phyloP scores from a whole-genome alignment of 1,140 invertebrate species.

The Homalodisca vitripennis region DNA sequence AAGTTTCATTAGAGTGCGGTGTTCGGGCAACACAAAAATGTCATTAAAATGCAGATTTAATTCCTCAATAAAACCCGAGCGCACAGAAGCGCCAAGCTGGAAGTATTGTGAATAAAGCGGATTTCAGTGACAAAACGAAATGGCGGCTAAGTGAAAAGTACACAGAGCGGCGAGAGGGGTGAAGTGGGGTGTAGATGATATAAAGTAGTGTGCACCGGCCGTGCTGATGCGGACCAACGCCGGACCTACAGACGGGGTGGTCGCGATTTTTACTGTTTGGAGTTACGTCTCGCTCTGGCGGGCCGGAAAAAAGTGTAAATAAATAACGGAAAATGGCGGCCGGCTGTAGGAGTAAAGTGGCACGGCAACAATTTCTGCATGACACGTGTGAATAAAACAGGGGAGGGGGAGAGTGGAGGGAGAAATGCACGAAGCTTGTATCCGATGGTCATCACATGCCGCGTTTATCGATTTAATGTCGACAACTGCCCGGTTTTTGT shows the following conservation, averaged over 20 bases:
- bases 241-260: background rate
- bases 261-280: conserved; percentile 1
- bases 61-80: background rate
- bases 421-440: conserved; percentile 35
- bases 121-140: conserved; percentile 22
- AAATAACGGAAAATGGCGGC: conserved; percentile 23
- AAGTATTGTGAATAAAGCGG: conserved; percentile 1
- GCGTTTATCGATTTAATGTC: conserved; percentile 16
- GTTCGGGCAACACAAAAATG: no score
- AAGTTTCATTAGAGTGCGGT: no score
- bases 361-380: conserved; percentile 27
- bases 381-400: conserved; percentile 30
- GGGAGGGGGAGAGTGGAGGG: no score
- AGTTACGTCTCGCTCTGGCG: conserved; percentile 18
- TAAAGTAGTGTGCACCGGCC: background rate
- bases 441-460: conserved; percentile 31
- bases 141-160: conserved; percentile 23
- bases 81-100: background rate
- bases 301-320: conserved; percentile 15
- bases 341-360: conserved; percentile 1
- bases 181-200: background rate
- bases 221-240: background rate
- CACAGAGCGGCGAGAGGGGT: conserved; percentile 1
- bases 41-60: no score
- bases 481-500: conserved; percentile 3